phyloP scores from a whole-genome alignment of 2,797 vertebrate species.

The Lateolabrax maculatus region DNA sequence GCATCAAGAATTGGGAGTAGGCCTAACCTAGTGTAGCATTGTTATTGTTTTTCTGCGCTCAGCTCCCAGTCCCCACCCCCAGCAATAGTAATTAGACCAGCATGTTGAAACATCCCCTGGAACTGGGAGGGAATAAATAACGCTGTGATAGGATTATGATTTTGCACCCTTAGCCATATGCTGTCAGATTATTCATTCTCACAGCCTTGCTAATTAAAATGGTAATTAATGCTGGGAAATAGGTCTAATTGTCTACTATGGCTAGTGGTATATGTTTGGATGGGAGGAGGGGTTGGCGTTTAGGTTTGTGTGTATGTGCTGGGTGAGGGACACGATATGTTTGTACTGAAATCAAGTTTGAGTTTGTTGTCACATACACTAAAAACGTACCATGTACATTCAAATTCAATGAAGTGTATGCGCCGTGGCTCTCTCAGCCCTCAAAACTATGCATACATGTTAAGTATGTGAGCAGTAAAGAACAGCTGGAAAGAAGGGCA shows the following conservation, averaged over 20 bases:
- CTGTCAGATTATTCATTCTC: conserved; percentile 78
- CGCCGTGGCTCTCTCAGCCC: no score
- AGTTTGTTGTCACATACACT: no score
- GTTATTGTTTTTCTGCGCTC: conserved; percentile 74
- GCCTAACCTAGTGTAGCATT: conserved; percentile 52
- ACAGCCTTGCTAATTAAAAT: conserved; percentile 82
- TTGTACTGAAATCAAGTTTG: conserved; percentile 41
- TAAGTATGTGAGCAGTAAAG: conserved; percentile 27
- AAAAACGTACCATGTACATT: no score
- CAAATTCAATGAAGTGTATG: no score
- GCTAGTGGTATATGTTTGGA: conserved; percentile 26
- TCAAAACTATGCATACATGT: no score
- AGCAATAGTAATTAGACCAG: conserved; percentile 75
- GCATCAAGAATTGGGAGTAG: conserved; percentile 45
- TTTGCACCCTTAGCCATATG: conserved; percentile 77
- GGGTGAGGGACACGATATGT: conserved; percentile 10
- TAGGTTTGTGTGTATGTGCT: conserved; percentile 13
- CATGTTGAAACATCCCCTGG: conserved; percentile 71
- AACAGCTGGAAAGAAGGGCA: conserved; percentile 38
- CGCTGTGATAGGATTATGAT: conserved; percentile 80
- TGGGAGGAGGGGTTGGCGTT: conserved; percentile 22
- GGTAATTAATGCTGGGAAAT: conserved; percentile 77
- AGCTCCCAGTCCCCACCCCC: conserved; percentile 61
- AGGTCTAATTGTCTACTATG: conserved; percentile 57
- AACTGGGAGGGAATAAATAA: conserved; percentile 75